These are phyloP conservation scores for Calliopum simillimum DNA, from an alignment of 2,888 invertebrate species.

Conservation along the genomic window DNA sequence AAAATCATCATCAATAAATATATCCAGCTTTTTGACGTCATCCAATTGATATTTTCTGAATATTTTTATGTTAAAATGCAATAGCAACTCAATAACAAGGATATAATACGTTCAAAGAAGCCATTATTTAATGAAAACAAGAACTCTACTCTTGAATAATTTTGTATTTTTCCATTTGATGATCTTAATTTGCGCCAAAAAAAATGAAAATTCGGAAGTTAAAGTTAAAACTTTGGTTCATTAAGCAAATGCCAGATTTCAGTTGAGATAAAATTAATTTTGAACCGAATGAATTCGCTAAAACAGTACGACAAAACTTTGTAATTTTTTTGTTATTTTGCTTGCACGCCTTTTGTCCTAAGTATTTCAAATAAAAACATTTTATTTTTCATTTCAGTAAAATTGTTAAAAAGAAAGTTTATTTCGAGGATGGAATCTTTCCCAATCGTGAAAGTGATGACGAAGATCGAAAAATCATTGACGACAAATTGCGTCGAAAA, in stretches of 20 bases:
- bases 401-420: constrained; percentile 58
- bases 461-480: constrained; percentile 58
- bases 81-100: neutral
- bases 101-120: neutral
- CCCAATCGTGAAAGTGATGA: constrained; percentile 62
- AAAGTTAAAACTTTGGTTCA: too few relatives aligned
- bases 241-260: too few relatives aligned
- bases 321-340: too few relatives aligned
- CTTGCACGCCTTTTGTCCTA: neutral
- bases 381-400: constrained; percentile 47
- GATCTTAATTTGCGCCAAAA: too few relatives aligned
- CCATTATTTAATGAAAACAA: too few relatives aligned
- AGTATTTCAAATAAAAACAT: neutral
- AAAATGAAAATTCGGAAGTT: too few relatives aligned
- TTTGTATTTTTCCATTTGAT: too few relatives aligned
- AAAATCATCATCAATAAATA: too few relatives aligned
- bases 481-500: constrained; percentile 52
- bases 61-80: neutral
- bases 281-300: neutral
- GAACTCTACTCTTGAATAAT: too few relatives aligned
- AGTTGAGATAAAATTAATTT: too few relatives aligned
- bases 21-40: too few relatives aligned
- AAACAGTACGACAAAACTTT: neutral
- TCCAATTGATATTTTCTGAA: neutral
- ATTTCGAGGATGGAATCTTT: constrained; percentile 61